Evolutionary conservation across 2,888 invertebrate genomes (phyloP), one percentile per base, ranked within the genome.

Genomic region (Ligdia adustata): DNA sequence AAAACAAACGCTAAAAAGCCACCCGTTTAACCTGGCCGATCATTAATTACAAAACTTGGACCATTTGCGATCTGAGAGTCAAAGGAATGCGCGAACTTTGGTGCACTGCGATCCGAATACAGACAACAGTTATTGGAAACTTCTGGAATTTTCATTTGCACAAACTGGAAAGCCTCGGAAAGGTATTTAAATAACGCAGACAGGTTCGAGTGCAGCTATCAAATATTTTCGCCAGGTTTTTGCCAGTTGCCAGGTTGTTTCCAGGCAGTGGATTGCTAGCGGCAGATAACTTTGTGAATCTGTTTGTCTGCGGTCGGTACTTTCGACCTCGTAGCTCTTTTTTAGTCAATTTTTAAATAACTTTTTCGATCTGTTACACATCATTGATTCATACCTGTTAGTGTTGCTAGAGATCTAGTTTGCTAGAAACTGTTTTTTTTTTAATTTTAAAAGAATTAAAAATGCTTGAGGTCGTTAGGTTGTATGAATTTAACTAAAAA

Each of bases 41-140:
- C 62, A 65, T 73, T 74, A 75, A 79, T 77, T 72, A 73, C 66
- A 45, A 48, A 56, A 76, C 62, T 80, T 77, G 33, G 57, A 52
- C 68, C 67, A 66, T 72, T 71, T 61, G 62, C 62, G 64, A 67
- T 65, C 43, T 42, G 54, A 57, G 60, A 57, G 62, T 48, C 52
- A 54, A 59, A 66, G 66, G 68, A 67, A 73, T 71, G 58, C 59
- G 35, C 59, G 45, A 64, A 75, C 60, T 77, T 69, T 33, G 20
- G 28, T 33, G 38, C 46, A 42, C n/a, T 40, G 53, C 56, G 49
- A 57, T 57, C 56, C 46, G 55, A 58, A 57, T 62, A 54, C 55
- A 56, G 40, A 28, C 41, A 46, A 46, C 51, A 39, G 52, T 59
- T 59, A 66, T 61, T 62, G 54, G 44, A 46, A 40, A 54, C 46